Percentiles rank a stretch among this genome's conserved stretches.
Evolutionary conservation across 1,140 invertebrate species (phyloP).

Genomic region (Rhynchophorus ferrugineus): DNA sequence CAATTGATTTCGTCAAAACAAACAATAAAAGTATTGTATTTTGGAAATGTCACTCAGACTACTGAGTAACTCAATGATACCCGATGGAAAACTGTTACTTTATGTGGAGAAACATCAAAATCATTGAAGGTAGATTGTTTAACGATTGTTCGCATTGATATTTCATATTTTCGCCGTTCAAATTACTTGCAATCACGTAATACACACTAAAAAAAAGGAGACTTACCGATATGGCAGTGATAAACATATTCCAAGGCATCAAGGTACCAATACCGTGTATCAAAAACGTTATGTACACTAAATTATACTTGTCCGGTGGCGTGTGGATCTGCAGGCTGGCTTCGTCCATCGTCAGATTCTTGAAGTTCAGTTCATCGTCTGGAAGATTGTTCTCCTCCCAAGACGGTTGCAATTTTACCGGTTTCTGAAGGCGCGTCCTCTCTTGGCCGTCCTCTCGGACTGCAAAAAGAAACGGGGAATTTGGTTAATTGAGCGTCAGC

Average conservation of each 20-base stretch:
- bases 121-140: too few relatives aligned
- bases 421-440: slow-evolving; percentile 51
- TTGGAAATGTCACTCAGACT: too few relatives aligned
- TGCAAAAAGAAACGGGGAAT: slow-evolving; percentile 24
- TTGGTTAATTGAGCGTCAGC: slow-evolving; percentile 3
- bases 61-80: too few relatives aligned
- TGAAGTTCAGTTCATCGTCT: slow-evolving; percentile 78
- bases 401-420: slow-evolving; percentile 73
- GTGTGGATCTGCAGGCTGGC: slow-evolving; percentile 63
- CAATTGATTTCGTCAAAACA: too few relatives aligned
- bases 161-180: too few relatives aligned
- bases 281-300: slow-evolving; percentile 86
- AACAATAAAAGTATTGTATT: too few relatives aligned
- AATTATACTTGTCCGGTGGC: slow-evolving; percentile 69
- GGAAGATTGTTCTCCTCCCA: slow-evolving; percentile 78
- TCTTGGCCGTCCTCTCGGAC: slow-evolving; percentile 42
- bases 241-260: slow-evolving; percentile 99
- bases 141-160: too few relatives aligned
- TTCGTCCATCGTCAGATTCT: slow-evolving; percentile 67
- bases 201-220: neutral
- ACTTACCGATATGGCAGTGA: slow-evolving; percentile 83
- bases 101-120: too few relatives aligned
- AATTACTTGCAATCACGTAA: too few relatives aligned
- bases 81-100: too few relatives aligned
- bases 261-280: slow-evolving; percentile 93